Base-by-base conservation (phyloP, 2,888 invertebrate genomes). In the Herminia tarsipennalis region DNA sequence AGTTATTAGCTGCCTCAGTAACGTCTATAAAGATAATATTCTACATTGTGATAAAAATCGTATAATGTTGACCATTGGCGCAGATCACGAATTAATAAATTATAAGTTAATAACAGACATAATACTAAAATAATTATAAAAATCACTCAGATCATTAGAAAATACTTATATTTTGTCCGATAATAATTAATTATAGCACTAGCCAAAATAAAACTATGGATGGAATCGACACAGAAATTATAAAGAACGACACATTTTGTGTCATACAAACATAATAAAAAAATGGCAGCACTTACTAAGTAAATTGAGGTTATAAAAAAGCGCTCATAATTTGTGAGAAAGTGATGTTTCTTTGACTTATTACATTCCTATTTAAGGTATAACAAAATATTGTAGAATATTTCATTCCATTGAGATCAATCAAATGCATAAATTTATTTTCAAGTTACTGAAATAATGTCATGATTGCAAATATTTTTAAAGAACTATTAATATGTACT, bases 271-370 rank as follows among this genome's bases (percentile, higher is more conserved):
- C 13, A 14, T 20, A 29, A 28, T 14, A 24, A 9, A n/a, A 13
- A 9, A n/a, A n/a, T n/a, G n/a, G n/a, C n/a, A n/a, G n/a, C n/a
- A n/a, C n/a, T n/a, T 13, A 10, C 10, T 16, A 18, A 18, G 14
- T 18, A 24, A 35, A n/a, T 29, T 27, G 10, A 27, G 29, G 9
- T 20, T 27, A 25, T 30, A 48, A 27, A 24, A 21, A 48, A 56
- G 48, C 57, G 54, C 64, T 55, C 59, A 51, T 27, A 30, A 45
- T 35, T 55, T 36, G 59, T 51, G 55, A 45, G 42, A 47, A 51
- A 34, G 5, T 8, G 29, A 32, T 42, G 24, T 22, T 41, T 14
- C 40, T 41, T 51, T 29, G 17, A 51, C 47, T 63, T 38, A 44
- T 55, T 46, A 20, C 14, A 39, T 22, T 28, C 24, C 16, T 5